Evolutionary conservation across 1,140 invertebrate species (phyloP).

Genomic region (Drosophila triauraria): DNA sequence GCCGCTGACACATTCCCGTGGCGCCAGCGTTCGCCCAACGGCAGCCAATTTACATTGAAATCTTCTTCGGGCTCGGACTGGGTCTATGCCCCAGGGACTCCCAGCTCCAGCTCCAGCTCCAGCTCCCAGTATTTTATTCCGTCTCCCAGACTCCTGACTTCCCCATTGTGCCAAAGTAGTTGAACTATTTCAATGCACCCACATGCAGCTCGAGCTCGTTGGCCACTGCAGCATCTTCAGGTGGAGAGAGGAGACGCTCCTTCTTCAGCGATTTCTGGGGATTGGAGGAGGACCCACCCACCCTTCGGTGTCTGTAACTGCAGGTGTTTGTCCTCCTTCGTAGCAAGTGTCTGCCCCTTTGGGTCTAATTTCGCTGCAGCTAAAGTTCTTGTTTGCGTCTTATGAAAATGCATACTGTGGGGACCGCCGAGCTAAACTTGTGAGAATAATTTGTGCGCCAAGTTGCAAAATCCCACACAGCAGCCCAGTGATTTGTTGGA

Average conservation of each 20-base stretch:
- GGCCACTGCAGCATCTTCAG: conserved; percentile 59
- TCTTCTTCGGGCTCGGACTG: conserved; percentile 48
- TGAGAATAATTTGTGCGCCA: conserved; percentile 72
- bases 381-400: conserved; percentile 79
- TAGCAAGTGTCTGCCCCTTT: conserved; percentile 22
- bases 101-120: neutral
- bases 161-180: conserved; percentile 66
- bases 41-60: conserved; percentile 77
- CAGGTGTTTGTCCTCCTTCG: conserved; percentile 68
- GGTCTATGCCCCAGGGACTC: conserved; percentile 27
- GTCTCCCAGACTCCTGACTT: conserved; percentile 15
- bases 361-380: conserved; percentile 74
- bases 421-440: conserved; percentile 54
- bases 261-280: conserved; percentile 2
- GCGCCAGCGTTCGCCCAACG: conserved; percentile 51
- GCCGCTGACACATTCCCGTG: conserved; percentile 72
- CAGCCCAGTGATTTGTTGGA: conserved; percentile 24
- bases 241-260: conserved; percentile 37
- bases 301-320: conserved; percentile 61
- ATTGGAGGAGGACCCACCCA: conserved; percentile 9
- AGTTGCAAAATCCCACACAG: conserved; percentile 42
- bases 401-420: conserved; percentile 63
- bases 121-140: conserved; percentile 26
- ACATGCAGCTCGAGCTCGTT: conserved; percentile 51
- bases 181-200: conserved; percentile 77